These are phyloP conservation scores for Xiphophorus maculatus DNA, from an alignment of 2,113 vertebrate species.

Conservation along the genomic window DNA sequence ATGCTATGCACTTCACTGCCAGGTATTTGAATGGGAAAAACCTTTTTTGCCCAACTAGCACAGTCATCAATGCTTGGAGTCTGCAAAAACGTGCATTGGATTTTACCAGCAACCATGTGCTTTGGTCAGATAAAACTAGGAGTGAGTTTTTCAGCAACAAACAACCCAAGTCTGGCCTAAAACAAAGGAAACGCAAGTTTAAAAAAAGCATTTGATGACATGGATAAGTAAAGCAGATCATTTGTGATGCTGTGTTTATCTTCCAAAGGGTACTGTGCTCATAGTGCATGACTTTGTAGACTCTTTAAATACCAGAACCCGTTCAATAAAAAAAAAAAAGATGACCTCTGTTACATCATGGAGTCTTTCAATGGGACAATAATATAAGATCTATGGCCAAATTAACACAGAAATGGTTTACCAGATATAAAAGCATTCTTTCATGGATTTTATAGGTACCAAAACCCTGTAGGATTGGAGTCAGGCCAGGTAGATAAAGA, in stretches of 20 bases:
- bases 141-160: neutral
- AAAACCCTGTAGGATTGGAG: no score
- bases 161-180: neutral
- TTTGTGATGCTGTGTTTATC: neutral
- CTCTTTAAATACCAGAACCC: neutral
- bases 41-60: neutral
- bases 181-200: neutral
- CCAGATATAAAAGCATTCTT: no score
- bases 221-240: no score
- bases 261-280: neutral
- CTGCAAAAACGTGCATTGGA: neutral
- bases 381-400: no score
- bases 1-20: neutral
- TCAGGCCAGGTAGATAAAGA: no score
- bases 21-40: neutral
- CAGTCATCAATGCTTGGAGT: neutral
- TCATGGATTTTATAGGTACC: no score
- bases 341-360: neutral
- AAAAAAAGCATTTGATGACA: neutral
- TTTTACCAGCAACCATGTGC: neutral
- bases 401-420: no score
- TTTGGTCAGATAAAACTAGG: neutral
- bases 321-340: neutral
- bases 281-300: neutral
- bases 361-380: no score